Base-by-base conservation (phyloP, 2,113 vertebrate genomes). In the Ranitomeya variabilis region DNA sequence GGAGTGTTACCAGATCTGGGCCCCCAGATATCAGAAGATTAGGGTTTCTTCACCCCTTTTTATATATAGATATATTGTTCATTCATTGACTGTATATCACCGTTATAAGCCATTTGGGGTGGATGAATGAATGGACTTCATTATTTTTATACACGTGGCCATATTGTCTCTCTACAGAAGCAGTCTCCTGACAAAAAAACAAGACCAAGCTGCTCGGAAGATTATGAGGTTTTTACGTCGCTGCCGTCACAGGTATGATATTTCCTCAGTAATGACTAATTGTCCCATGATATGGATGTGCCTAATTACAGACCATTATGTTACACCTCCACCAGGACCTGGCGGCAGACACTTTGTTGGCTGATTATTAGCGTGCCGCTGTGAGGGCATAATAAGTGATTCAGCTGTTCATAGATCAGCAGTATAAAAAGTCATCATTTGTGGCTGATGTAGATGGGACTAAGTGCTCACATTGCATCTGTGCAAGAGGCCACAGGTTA, bases 161-260 rank as follows among this genome's bases (percentile, higher is more conserved):
- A 51, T 67, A 54, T 89, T 85, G 11, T 45, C 14, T 2, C 91
- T 93, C 23, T 96, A 91, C 91, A 99, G 97, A 96, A 97, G 96
- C 92, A 97, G 97, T 97, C 96, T 99, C 94, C 96, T 99, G 92
- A 98, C 97, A 91, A 99, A 99, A 95, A 98, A 98, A 93, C 98
- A 99, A 94, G 98, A 99, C 93, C 98, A 99, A 94, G 98, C 98
- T 93, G 98, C 98, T 94, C 97, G 98, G 91, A 99, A 99, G 94
- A 99, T 99, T 89, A 99, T 99, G 98, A 96, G 98, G 93, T 99
- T 99, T 93, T 96, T 99, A 87, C 97, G 98, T 90, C 98, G 98
- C 91, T 99, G 98, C 93, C 97, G 98, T 91, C 98, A 99, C 97
- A 99, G 98, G 98, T 99, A 94, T 83, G 88, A 73, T 26, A 0